These are phyloP conservation scores for Rachycentron canadum DNA, from an alignment of 2,797 vertebrate species.

Conservation along the genomic window DNA sequence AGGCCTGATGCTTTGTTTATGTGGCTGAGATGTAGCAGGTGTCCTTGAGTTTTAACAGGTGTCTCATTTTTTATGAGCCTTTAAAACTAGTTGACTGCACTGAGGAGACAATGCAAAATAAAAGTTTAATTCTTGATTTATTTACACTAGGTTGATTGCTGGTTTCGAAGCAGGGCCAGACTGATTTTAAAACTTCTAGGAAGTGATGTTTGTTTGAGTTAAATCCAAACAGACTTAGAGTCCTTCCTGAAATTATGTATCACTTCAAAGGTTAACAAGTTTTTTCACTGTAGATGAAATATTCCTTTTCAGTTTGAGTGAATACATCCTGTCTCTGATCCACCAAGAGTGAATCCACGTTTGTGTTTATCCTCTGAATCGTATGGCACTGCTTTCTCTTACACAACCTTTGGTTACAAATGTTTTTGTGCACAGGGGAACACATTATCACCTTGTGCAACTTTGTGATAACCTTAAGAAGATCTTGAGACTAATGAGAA, in stretches of 20 bases:
- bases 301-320: not conserved
- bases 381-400: not conserved
- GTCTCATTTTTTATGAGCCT: not conserved
- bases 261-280: not conserved
- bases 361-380: not conserved
- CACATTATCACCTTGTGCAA: constrained; percentile 41
- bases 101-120: not conserved
- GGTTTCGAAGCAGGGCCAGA: not conserved
- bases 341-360: not conserved
- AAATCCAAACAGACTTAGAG: not conserved
- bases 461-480: constrained; percentile 48
- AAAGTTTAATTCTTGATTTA: not conserved
- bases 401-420: not conserved
- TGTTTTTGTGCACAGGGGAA: constrained; percentile 16
- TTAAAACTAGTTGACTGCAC: not conserved
- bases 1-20: not conserved
- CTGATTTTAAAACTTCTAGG: not conserved
- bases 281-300: not conserved
- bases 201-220: not conserved
- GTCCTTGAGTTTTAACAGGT: too few relatives aligned
- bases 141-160: too few relatives aligned
- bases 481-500: constrained; percentile 42
- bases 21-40: not conserved
- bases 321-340: not conserved
- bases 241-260: not conserved